Evolutionary conservation across 2,888 invertebrate species (phyloP).

Genomic region (Aporophyla nigra): DNA sequence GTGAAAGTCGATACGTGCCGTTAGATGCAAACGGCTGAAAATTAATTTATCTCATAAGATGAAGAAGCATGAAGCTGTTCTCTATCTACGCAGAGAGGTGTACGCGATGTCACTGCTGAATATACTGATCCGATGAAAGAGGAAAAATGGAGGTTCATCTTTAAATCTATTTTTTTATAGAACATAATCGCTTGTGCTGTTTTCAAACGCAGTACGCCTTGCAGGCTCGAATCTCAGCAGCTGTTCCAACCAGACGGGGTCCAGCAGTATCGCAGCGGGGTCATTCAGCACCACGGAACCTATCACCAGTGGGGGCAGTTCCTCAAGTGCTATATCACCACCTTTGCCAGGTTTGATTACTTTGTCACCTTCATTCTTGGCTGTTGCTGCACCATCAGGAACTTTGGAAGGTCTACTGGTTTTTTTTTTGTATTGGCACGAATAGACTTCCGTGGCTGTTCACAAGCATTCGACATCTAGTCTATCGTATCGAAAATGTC

Average conservation of each 20-base stretch:
- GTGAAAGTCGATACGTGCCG: background rate
- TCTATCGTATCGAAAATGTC: too few relatives aligned
- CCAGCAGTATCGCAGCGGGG: slow-evolving; percentile 88
- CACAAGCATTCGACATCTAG: too few relatives aligned
- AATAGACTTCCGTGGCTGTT: background rate
- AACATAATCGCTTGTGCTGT: slow-evolving; percentile 30
- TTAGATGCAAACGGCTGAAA: background rate
- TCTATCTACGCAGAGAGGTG: background rate
- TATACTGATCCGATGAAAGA: background rate
- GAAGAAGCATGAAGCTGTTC: background rate
- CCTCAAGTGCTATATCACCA: slow-evolving; percentile 89
- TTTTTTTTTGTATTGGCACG: background rate
- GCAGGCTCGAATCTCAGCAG: slow-evolving; percentile 89
- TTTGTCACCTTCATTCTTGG: background rate
- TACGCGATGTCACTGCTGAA: background rate
- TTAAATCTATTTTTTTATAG: background rate
- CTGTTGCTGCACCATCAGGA: background rate
- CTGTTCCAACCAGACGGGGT: slow-evolving; percentile 89
- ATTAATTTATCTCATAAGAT: background rate
- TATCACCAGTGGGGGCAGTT: slow-evolving; percentile 88
- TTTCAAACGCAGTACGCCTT: slow-evolving; percentile 61
- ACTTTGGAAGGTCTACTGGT: background rate
- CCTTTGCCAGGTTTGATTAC: slow-evolving; percentile 84
- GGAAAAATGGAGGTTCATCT: background rate
- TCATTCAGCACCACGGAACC: slow-evolving; percentile 89